These are phyloP conservation scores for Tor tambroides DNA, from an alignment of 2,113 vertebrate species.

Conservation along the genomic window DNA sequence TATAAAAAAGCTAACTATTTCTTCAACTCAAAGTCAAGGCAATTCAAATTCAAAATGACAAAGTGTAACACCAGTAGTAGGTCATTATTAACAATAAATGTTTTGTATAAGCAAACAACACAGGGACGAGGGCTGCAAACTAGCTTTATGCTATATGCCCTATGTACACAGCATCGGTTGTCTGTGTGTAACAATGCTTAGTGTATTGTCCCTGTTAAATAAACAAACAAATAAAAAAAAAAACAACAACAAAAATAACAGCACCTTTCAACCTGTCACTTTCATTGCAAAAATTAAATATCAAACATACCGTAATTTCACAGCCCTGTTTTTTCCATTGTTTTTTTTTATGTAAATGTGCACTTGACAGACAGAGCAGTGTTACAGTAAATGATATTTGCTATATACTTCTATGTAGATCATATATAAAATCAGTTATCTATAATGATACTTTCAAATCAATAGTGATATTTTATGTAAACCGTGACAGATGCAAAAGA, in stretches of 20 bases:
- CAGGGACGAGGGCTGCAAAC: too few species aligned
- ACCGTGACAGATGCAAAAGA: background rate
- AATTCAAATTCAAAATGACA: background rate
- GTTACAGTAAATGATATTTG: background rate
- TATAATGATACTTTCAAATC: background rate
- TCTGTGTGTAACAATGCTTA: too few species aligned
- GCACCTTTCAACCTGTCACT: background rate
- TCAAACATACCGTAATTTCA: background rate
- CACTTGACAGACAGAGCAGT: background rate
- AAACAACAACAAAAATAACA: background rate
- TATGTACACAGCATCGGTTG: too few species aligned
- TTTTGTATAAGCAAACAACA: background rate
- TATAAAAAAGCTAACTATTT: too few species aligned
- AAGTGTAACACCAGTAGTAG: background rate
- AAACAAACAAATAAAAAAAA: too few species aligned
- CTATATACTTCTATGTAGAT: background rate
- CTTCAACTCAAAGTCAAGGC: background rate
- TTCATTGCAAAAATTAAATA: background rate
- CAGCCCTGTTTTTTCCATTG: background rate
- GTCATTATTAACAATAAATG: background rate
- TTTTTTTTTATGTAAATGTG: background rate
- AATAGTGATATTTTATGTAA: background rate
- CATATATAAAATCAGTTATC: background rate
- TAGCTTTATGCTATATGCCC: too few species aligned
- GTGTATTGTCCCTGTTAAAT: too few species aligned